phyloP scores from a whole-genome alignment of 2,113 vertebrate species.

The Sceloporus tristichus region DNA sequence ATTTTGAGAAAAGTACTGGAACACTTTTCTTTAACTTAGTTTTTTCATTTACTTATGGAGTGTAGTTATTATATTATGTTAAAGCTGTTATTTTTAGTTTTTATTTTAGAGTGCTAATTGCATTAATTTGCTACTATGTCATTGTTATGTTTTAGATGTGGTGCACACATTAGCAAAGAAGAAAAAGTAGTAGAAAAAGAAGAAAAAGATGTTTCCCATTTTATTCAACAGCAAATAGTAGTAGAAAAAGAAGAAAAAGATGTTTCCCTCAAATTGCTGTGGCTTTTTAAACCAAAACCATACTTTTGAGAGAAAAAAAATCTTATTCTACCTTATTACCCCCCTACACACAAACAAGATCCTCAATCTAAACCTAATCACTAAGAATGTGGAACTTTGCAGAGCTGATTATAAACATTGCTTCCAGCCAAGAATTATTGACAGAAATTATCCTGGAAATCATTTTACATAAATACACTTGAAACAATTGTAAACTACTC shows the following conservation, averaged over 20 bases:
- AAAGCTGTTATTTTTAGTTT: too few species aligned
- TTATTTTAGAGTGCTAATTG: too few species aligned
- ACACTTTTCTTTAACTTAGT: too few species aligned
- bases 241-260: neutral
- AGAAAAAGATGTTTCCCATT: neutral
- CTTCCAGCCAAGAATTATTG: constrained; percentile 2
- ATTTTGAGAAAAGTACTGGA: too few species aligned
- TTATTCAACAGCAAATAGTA: neutral
- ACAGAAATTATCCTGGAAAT: constrained; percentile 18
- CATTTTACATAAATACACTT: neutral
- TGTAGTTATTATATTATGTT: too few species aligned
- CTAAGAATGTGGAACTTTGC: fast-evolving
- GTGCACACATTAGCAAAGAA: too few species aligned
- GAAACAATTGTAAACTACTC: neutral
- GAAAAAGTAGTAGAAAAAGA: neutral
- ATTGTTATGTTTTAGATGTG: too few species aligned
- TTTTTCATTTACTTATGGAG: too few species aligned
- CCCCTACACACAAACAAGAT: neutral
- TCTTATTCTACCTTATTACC: too few species aligned
- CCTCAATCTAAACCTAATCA: neutral
- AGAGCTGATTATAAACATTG: neutral
- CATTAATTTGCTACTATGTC: too few species aligned
- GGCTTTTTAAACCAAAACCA: neutral
- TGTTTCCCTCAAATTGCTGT: fast-evolving
- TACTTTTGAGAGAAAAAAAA: too few species aligned